Conservation (phyloP, 53 echinoderm and acorn worm genomes). For the Arbacia lixula region DNA sequence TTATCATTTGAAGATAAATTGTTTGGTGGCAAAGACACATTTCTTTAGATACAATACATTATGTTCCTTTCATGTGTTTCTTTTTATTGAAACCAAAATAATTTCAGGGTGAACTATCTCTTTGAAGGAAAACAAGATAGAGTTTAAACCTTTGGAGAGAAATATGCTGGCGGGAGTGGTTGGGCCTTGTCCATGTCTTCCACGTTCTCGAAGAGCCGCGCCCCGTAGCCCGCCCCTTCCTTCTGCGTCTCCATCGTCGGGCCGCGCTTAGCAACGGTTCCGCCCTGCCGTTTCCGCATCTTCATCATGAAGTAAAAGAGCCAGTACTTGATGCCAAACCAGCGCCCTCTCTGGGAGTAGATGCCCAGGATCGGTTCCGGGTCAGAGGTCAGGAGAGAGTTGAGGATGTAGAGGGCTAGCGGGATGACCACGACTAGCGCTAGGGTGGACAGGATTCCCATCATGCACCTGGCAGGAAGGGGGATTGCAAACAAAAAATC, state of each 20-base stretch:
- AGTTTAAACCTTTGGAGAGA: constrained; percentile 34
- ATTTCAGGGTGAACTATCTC: no score
- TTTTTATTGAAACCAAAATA: no score
- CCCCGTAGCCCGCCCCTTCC: constrained; percentile 30
- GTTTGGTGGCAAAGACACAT: no score
- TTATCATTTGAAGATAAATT: no score
- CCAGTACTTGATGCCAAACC: constrained; percentile 52
- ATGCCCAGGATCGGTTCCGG: constrained; percentile 36
- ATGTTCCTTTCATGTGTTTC: no score
- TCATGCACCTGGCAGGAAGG: no score
- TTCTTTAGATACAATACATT: no score
- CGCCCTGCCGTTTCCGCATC: constrained; percentile 15
- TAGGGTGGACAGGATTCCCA: constrained; percentile 24
- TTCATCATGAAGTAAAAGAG: constrained; percentile 31
- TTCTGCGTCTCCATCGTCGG: neutral
- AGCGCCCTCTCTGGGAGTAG: constrained; percentile 48
- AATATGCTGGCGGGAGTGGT: constrained; percentile 23
- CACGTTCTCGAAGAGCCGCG: neutral
- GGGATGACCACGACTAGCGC: constrained; percentile 1
- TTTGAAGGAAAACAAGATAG: no score
- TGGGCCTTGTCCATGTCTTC: constrained; percentile 57
- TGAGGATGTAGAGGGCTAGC: constrained; percentile 46
- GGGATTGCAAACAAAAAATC: no score
- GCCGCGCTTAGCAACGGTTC: neutral
- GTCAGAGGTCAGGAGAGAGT: constrained; percentile 29